A percentile compares a stretch with the other conserved stretches of the same genome.
Evolutionary conservation across 2,797 vertebrate species (phyloP).

Genomic region (Schizothorax lantsangensis): DNA sequence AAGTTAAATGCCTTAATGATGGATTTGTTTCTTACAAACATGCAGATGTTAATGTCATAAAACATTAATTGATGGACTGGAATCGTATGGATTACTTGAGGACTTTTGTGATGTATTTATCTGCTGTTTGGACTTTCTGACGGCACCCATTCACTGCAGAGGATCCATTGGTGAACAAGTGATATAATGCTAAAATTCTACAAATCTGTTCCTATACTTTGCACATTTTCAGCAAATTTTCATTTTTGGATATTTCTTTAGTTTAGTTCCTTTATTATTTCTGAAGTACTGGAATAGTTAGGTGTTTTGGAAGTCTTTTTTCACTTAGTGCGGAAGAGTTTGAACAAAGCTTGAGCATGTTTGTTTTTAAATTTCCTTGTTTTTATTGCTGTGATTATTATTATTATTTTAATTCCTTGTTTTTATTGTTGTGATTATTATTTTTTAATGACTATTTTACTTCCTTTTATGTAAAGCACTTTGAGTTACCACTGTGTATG

Average conservation of each 20-base stretch:
- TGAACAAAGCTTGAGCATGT: too few relatives aligned
- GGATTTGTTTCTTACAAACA: neutral
- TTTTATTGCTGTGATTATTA: too few relatives aligned
- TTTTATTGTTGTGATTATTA: too few relatives aligned
- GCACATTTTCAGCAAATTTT: too few relatives aligned
- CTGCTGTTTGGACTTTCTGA: neutral
- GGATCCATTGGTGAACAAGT: neutral
- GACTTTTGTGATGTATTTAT: neutral
- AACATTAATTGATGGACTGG: neutral
- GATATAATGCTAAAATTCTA: neutral
- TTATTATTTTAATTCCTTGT: too few relatives aligned
- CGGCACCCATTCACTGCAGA: neutral
- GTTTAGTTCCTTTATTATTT: neutral
- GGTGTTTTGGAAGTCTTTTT: too few relatives aligned
- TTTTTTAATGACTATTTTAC: too few relatives aligned
- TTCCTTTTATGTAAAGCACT: too few relatives aligned
- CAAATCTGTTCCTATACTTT: neutral
- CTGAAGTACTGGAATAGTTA: too few relatives aligned
- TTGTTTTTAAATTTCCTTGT: too few relatives aligned
- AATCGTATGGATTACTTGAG: neutral
- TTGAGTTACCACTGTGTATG: too few relatives aligned
- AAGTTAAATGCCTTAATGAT: neutral
- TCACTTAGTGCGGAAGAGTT: too few relatives aligned
- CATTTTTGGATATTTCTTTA: neutral
- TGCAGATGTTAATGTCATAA: neutral